These are phyloP conservation scores for Oncopodura yosiiana DNA, from an alignment of 1,140 invertebrate species.

Conservation along the genomic window DNA sequence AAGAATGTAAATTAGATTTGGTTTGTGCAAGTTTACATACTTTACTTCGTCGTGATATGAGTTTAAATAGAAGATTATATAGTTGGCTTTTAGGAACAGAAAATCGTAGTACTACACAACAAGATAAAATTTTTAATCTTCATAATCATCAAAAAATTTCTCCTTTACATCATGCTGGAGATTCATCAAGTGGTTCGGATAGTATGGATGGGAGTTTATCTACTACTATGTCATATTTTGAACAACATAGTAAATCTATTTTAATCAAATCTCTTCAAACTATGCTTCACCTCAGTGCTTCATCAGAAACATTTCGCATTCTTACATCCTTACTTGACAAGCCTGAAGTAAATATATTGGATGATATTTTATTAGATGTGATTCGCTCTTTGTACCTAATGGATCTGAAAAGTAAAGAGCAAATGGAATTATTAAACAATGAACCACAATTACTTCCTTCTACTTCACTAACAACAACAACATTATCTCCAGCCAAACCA, in stretches of 20 bases:
- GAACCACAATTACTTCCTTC: too few relatives aligned
- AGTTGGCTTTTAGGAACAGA: slow-evolving; percentile 72
- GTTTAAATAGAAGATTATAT: slow-evolving; percentile 74
- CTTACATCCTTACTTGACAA: slow-evolving; percentile 80
- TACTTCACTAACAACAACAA: too few relatives aligned
- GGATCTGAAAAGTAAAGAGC: neutral
- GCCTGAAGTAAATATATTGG: slow-evolving; percentile 75
- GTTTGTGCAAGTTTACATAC: slow-evolving; percentile 71
- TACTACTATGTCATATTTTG: too few relatives aligned
- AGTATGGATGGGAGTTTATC: too few relatives aligned
- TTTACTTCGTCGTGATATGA: slow-evolving; percentile 81
- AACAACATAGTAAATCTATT: neutral
- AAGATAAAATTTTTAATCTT: too few relatives aligned
- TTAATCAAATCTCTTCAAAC: neutral
- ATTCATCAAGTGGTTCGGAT: too few relatives aligned
- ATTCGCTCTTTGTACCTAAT: slow-evolving; percentile 50
- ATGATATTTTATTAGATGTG: slow-evolving; percentile 74
- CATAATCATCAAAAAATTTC: too few relatives aligned
- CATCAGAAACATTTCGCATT: slow-evolving; percentile 59
- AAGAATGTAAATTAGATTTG: slow-evolving; percentile 60
- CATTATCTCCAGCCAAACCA: too few relatives aligned
- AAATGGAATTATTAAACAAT: too few relatives aligned
- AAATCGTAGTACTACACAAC: too few relatives aligned
- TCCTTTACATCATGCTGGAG: too few relatives aligned
- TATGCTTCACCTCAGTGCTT: too few relatives aligned